phyloP scores from a whole-genome alignment of 2,797 vertebrate species.

The Aphelocoma californica region DNA sequence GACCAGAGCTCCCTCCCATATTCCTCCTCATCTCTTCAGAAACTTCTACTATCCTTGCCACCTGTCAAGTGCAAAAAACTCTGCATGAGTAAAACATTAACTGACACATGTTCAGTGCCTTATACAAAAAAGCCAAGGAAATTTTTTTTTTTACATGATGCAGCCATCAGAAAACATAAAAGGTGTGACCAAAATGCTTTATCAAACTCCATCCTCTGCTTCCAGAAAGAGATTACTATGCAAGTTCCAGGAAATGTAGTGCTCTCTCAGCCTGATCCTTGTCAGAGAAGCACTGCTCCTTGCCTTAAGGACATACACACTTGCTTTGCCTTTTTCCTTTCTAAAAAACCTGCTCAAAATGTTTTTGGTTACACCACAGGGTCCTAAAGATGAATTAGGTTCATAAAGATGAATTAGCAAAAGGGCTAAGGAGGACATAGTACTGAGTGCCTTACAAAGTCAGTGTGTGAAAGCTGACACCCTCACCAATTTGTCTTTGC shows the following conservation, averaged over 20 bases:
- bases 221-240: background rate
- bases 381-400: background rate
- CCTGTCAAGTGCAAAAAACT: constrained; percentile 75
- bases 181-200: background rate
- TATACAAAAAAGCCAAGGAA: background rate
- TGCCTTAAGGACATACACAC: background rate
- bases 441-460: background rate
- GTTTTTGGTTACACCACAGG: background rate
- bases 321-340: background rate
- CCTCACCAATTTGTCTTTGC: background rate
- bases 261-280: background rate
- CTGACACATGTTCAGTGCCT: background rate
- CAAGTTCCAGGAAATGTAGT: background rate
- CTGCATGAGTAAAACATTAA: background rate
- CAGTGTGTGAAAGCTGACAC: background rate
- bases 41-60: constrained; percentile 89
- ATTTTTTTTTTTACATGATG: background rate
- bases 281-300: background rate
- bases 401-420: background rate
- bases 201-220: background rate
- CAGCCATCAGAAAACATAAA: background rate
- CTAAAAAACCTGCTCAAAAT: background rate
- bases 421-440: background rate
- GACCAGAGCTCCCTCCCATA: constrained; percentile 92
- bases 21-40: constrained; percentile 84